A percentile compares a stretch with the other conserved stretches of the same genome.
Evolutionary conservation across 1,140 invertebrate genomes (phyloP).

Genomic region (Argopecten irradians): DNA sequence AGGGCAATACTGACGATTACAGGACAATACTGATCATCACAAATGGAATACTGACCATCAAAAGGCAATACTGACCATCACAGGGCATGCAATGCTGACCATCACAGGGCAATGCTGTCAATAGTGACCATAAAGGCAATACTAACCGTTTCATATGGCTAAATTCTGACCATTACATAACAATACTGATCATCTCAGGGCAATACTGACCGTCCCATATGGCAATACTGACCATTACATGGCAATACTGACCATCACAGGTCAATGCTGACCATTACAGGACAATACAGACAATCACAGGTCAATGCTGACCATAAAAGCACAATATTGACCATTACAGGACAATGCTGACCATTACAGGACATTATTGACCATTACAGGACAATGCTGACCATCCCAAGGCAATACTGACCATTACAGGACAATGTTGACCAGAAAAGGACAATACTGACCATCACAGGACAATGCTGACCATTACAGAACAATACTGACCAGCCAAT

Average conservation of each 20-base stretch:
- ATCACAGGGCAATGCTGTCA: background rate
- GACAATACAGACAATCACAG: background rate
- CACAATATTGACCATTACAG: background rate
- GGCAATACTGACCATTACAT: background rate
- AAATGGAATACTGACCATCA: background rate
- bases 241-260: background rate
- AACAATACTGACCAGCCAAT: background rate
- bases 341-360: background rate
- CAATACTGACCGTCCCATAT: background rate
- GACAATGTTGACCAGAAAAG: background rate
- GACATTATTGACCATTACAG: background rate
- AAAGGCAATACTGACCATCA: background rate
- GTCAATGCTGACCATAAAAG: background rate
- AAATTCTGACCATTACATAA: too few relatives aligned
- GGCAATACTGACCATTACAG: background rate
- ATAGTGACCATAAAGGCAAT: background rate
- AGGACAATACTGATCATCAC: background rate
- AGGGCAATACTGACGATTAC: background rate
- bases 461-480: background rate
- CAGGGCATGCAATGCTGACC: background rate
- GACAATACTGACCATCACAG: background rate
- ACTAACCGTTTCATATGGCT: background rate
- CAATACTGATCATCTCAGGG: background rate
- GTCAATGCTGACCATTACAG: background rate
- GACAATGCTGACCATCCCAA: background rate